These are phyloP conservation scores for Drosophila rufa DNA, from an alignment of 1,140 invertebrate genomes.

Conservation along the genomic window DNA sequence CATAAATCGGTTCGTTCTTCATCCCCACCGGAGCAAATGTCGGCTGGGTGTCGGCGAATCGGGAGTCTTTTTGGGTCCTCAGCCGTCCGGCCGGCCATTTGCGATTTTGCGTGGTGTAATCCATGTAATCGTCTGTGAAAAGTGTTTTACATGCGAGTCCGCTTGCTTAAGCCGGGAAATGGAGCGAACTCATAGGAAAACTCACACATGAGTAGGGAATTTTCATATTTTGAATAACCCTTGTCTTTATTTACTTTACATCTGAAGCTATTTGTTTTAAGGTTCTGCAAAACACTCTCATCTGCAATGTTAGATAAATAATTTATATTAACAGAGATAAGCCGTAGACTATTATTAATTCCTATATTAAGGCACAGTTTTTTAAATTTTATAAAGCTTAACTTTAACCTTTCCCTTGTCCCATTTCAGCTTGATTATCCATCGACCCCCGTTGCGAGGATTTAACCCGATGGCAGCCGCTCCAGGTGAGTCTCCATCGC, in stretches of 20 bases:
- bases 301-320: neutral
- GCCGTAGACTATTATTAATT: too few relatives aligned
- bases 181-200: constrained; percentile 15
- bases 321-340: neutral
- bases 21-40: neutral
- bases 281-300: neutral
- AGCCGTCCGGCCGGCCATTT: constrained; percentile 32
- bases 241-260: neutral
- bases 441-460: constrained; percentile 30
- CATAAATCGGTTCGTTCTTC: constrained; percentile 63
- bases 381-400: neutral
- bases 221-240: neutral
- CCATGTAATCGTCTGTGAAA: constrained; percentile 57
- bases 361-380: too few relatives aligned
- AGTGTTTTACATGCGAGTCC: constrained; percentile 49
- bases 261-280: neutral
- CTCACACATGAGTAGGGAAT: constrained; percentile 1
- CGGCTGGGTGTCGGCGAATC: constrained; percentile 13
- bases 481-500: constrained; percentile 55
- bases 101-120: constrained; percentile 47
- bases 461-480: constrained; percentile 47
- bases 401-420: neutral
- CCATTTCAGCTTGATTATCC: constrained; percentile 57
- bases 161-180: constrained; percentile 33
- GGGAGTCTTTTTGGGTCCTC: constrained; percentile 30